Evolutionary conservation across 2,888 invertebrate genomes (phyloP), one percentile per base, ranked within the genome.

Genomic region (Lordiphosa andalusiaca): DNA sequence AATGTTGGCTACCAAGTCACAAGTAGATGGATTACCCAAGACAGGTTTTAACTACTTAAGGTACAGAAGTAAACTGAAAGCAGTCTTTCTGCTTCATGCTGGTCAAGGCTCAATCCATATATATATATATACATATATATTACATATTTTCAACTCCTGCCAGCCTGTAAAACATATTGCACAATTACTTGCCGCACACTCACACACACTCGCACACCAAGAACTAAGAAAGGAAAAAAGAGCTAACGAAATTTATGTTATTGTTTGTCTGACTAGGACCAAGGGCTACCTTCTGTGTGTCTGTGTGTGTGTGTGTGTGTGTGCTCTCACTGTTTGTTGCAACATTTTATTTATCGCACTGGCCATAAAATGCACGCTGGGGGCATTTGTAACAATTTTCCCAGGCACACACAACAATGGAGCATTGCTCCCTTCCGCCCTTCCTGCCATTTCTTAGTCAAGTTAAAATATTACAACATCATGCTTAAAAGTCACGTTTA

Each of bases 401-500:
- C 65, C 67, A 72, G 77, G 55, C 84, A 71, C 62, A 76, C 76
- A 69, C 73, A 83, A 83, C 76, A 76, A 69, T 80, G 66, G 60
- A 44, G 72, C 62, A 60, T 19, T 38, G 13, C 36, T 36, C 7
- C 12, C 35, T 21, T 7, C 36, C 23, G 0, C 2, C 21, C 35
- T 37, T 19, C 44, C 40, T 42, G 13, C 13, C 47, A 51, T 64
- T 71, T 82, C 82, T 80, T 84, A 80, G 80, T 77, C 84, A 72
- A 70, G 84, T 81, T 81, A 81, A 81, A 81, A 84, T 83, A 85
- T 85, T 85, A 80, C 85, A 83, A 73, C 85, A 84, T 86, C 84
- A 83, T 84, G 85, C 85, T 85, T 74, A 76, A 76, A 72, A 85
- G 84, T 85, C 84, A 85, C 84, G 84, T 85, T 85, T 85, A 73